Evolutionary conservation across 2,888 invertebrate genomes (phyloP), one percentile per base, ranked within the genome.

Genomic region (Galerucella pusilla): DNA sequence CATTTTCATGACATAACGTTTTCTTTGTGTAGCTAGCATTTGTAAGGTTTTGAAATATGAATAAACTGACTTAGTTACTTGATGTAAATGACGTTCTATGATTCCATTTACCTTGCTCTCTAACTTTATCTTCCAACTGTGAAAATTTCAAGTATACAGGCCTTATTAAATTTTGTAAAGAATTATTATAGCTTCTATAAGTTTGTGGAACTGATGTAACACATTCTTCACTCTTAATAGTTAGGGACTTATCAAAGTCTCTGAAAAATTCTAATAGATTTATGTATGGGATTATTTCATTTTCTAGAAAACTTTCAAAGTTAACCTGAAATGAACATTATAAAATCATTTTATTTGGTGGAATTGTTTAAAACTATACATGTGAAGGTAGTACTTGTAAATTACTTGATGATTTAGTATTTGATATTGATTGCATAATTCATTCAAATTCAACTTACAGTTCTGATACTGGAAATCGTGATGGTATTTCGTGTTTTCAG

Each of bases 401-500:
- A 45, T 45, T 20, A 20, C 20, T 20, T 20, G 1, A 20, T 20
- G 20, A 20, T 20, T 20, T 20, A 28, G 28, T 28, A 28, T 28
- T 28, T 4, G 4, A 28, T 28, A 28, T 28, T 28, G 2, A 64
- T 45, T 61, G 14, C 14, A 16, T 66, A n/a, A n/a, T 52, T 52
- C 5, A 52, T n/a, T 14, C 0, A 12, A n/a, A 52, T 52, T 45
- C 49, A 74, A 84, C 84, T 82, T 82, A 86, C 86, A 9, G 81
- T 74, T 78, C 85, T 77, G 2, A 85, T 82, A 78, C 88, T 88
- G 14, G 86, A 77, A 69, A 88, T 84, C 4, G 87, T 85, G 35
- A 86, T 78, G 78, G 85, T 81, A 57, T 79, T 71, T 76, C 81
- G 85, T 0, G 84, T 82, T 5, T 80, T 78, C n/a, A 88, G 72